Base-by-base conservation (phyloP, 2,113 vertebrate genomes). In the Coturnix japonica region DNA sequence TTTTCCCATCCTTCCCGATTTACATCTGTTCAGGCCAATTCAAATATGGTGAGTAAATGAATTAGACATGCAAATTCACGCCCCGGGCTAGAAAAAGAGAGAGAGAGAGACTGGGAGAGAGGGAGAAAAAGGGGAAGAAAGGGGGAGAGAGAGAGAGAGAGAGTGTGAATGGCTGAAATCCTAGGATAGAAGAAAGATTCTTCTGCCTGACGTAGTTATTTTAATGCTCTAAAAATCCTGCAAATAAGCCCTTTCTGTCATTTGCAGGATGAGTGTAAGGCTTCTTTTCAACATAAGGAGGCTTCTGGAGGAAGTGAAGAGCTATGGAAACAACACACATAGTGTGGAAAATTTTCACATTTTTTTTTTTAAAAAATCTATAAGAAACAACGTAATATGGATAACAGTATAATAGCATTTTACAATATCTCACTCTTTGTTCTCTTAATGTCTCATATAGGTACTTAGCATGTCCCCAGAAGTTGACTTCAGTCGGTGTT, bases 361-460 rank as follows among this genome's bases (percentile, higher is more conserved):
- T 99, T 98, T 99, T 37, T 37, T 54, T 99, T 98, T 98, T 97
- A 99, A 99, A 98, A 99, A 99, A 99, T 99, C 99, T 99, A 99
- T 99, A 99, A 99, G 99, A 99, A 99, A 99, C 99, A 99, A 99
- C 98, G 98, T 98, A 99, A 99, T 99, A 99, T 99, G 99, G 99
- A 98, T 99, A 99, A 99, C 99, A 99, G 98, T 99, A 99, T 99
- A 98, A 99, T 98, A 99, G 98, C 98, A 99, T 99, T 99, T 97
- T 99, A 99, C 99, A 99, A 99, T 99, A 99, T 98, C 99, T 98
- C 98, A 98, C 98, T 99, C 98, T 99, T 98, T 98, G 98, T 98
- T 98, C 98, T 98, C 97, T 98, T 98, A 98, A 98, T 98, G 98
- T 99, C 98, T 99, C 98, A 98, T 98, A 98, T 98, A 98, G 97